A percentile compares a stretch with the other conserved stretches of the same genome.
phyloP scores from a whole-genome alignment of 2,113 vertebrate species.

The Siphamia tubifer region DNA sequence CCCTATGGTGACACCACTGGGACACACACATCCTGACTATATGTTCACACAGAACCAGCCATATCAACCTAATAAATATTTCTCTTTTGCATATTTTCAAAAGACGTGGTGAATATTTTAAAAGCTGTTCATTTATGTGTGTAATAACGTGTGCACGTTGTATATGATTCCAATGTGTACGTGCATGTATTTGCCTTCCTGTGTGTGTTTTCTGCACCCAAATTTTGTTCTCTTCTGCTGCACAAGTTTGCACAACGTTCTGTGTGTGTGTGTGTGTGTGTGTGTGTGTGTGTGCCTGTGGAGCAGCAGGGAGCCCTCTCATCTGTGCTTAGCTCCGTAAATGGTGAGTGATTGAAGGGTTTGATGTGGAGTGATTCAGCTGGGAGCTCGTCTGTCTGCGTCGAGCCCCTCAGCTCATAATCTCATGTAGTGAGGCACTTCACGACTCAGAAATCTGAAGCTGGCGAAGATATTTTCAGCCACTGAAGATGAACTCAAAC shows the following conservation, averaged over 20 bases:
- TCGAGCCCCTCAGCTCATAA: constrained; percentile 55
- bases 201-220: background rate
- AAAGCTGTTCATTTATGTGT: constrained; percentile 46
- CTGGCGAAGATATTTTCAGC: constrained; percentile 32
- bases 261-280: constrained; percentile 3
- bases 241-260: constrained; percentile 42
- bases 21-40: constrained; percentile 30
- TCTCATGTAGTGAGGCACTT: constrained; percentile 48
- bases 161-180: constrained; percentile 26
- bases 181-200: background rate
- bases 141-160: constrained; percentile 2
- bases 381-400: constrained; percentile 67
- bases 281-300: constrained; percentile 6
- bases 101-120: constrained; percentile 66
- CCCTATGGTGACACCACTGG: constrained; percentile 66
- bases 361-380: constrained; percentile 72
- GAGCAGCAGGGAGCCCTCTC: constrained; percentile 54
- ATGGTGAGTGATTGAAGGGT: constrained; percentile 73
- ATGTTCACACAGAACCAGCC: constrained; percentile 34
- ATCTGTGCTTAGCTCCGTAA: constrained; percentile 74
- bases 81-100: constrained; percentile 72
- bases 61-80: constrained; percentile 77
- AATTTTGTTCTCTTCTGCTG: constrained; percentile 17
- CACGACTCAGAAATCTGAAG: constrained; percentile 13
- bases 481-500: constrained; percentile 36